A percentile compares a stretch with the other conserved stretches of the same genome.
These are phyloP conservation scores for Alitta virens DNA, from an alignment of 2,888 invertebrate species.

Conservation along the genomic window DNA sequence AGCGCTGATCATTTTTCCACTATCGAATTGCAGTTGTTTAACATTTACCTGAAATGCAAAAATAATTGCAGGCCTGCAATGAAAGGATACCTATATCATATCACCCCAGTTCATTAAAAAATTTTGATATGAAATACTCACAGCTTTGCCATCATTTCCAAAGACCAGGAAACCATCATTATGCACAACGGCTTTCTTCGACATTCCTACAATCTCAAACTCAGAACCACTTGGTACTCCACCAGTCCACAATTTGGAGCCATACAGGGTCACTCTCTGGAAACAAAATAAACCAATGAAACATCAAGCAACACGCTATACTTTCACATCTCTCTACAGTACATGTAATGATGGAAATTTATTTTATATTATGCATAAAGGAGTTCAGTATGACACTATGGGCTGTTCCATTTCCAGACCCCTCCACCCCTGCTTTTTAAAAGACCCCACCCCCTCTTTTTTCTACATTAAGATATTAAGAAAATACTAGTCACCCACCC, in stretches of 20 bases:
- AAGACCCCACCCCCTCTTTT: no score
- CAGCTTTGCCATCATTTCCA: slow-evolving; percentile 76
- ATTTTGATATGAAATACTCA: slow-evolving; percentile 48
- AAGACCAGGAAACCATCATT: slow-evolving; percentile 76
- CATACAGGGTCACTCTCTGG: slow-evolving; percentile 73
- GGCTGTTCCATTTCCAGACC: no score
- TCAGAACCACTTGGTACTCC: slow-evolving; percentile 61
- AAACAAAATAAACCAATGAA: slow-evolving; percentile 9
- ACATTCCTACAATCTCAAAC: slow-evolving; percentile 66
- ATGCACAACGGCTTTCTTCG: slow-evolving; percentile 70
- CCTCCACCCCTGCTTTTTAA: no score
- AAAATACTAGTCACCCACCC: no score
- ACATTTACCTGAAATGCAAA: slow-evolving; percentile 68
- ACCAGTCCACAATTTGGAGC: slow-evolving; percentile 72
- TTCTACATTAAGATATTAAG: no score
- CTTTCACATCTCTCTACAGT: neutral
- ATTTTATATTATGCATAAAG: no score
- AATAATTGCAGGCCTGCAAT: neutral
- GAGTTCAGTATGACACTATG: no score
- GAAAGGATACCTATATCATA: neutral
- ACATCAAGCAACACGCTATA: neutral
- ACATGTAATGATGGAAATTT: no score
- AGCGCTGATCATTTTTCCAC: slow-evolving; percentile 74
- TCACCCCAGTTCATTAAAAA: neutral
- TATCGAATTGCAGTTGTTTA: slow-evolving; percentile 68